Base-by-base conservation (phyloP, 2,888 invertebrate genomes). In the Limenitis camilla region DNA sequence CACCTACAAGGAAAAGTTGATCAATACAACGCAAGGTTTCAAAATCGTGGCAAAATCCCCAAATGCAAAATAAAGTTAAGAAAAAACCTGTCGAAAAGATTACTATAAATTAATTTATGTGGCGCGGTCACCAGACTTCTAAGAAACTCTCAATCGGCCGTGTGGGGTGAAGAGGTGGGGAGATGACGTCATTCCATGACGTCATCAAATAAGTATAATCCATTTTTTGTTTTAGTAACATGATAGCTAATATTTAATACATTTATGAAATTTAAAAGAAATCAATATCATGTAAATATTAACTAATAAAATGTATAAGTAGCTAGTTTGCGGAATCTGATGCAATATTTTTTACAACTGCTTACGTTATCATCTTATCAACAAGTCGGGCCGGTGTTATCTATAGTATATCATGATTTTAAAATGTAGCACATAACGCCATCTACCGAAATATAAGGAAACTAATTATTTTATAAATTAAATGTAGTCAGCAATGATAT, bases 101-200 rank as follows among this genome's bases (percentile, higher is more conserved):
- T 48, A 47, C 52, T 40, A 61, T 63, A 64, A 58, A 59, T 56
- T 56, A 36, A 53, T 53, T 61, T 60, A 61, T 61, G 61, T 63
- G 62, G 68, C 61, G 62, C 66, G 65, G 62, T 63, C 63, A 68
- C 65, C 58, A 65, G 56, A 71, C 65, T 78, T 77, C 74, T 67
- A 66, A 68, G 74, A 77, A 76, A 69, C 69, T 58, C 59, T 65
- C 67, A 61, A 65, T 53, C 61, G 59, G 65, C 61, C 61, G 65
- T 33, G 65, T 60, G 54, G n/a, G 59, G 58, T 59, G 62, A 62
- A 38, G 44, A 48, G 65, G 65, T 60, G 65, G 63, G 63, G 57
- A 51, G 38, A 58, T 76, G 75, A 78, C 78, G 77, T 74, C 76
- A 76, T 56, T n/a, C 47, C 31, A 63, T 83, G 80, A 83, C 84